Conservation (phyloP, 1,140 invertebrate species). For the Eupristina koningsbergeri region DNA sequence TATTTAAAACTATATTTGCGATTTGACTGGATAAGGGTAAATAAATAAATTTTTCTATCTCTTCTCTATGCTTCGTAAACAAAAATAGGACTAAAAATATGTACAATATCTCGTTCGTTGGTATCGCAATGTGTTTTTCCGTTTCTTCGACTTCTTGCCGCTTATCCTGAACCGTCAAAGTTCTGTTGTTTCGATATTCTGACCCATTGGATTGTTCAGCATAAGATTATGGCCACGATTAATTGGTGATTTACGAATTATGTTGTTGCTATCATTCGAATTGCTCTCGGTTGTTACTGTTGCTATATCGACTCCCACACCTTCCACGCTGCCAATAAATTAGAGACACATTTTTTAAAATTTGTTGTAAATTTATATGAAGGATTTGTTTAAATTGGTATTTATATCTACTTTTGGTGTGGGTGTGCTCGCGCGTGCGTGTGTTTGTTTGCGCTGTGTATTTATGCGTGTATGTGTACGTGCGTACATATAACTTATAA, state of each 20-base stretch:
- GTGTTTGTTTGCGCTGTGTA: too few species aligned
- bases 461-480: too few species aligned
- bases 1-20: background rate
- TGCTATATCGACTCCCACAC: constrained; percentile 59
- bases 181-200: constrained; percentile 91
- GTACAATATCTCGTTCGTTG: constrained; percentile 42
- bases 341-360: background rate
- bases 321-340: constrained; percentile 31
- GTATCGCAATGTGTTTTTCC: constrained; percentile 11
- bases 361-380: too few species aligned
- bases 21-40: constrained; percentile 20
- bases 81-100: constrained; percentile 43
- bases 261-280: constrained; percentile 64
- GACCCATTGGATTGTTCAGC: constrained; percentile 76
- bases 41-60: constrained; percentile 39
- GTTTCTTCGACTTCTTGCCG: background rate
- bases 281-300: too few species aligned
- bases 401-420: too few species aligned
- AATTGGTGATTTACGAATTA: constrained; percentile 70
- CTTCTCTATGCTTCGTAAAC: background rate
- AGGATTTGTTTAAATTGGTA: too few species aligned
- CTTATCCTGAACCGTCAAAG: constrained; percentile 68
- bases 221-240: constrained; percentile 72
- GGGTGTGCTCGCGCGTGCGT: too few species aligned
- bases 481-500: too few species aligned